A percentile compares a stretch with the other conserved stretches of the same genome.
Conservation (phyloP, 2,888 invertebrate species). For the Lissocephala sabroskyi region DNA sequence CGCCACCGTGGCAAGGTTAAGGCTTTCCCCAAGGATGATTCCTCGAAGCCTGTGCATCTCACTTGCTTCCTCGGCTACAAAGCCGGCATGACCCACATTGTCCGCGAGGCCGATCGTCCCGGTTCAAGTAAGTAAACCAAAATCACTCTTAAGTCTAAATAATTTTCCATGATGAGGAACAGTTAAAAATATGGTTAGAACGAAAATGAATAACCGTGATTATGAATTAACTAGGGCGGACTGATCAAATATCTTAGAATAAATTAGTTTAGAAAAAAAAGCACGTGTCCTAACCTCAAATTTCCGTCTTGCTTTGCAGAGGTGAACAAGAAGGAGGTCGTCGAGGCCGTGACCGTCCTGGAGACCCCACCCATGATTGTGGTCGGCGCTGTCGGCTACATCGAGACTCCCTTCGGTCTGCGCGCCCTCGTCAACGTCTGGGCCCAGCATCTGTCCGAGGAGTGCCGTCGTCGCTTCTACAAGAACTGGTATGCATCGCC, state of each 20-base stretch:
- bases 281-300: too few species aligned
- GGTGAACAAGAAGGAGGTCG: constrained; percentile 99
- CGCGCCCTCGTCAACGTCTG: constrained; percentile 96
- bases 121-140: constrained; percentile 97
- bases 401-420: constrained; percentile 98
- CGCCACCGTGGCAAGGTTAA: constrained; percentile 99
- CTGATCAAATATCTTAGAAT: constrained; percentile 62
- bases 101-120: constrained; percentile 98
- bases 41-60: constrained; percentile 95
- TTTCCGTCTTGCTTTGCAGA: constrained; percentile 76
- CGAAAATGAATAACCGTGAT: constrained; percentile 68
- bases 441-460: constrained; percentile 99
- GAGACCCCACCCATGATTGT: constrained; percentile 99
- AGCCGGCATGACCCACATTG: constrained; percentile 99
- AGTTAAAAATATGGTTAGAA: constrained; percentile 71
- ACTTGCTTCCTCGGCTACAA: constrained; percentile 99
- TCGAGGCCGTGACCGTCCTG: constrained; percentile 98
- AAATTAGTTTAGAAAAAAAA: neutral
- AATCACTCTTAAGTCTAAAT: neutral
- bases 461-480: constrained; percentile 98
- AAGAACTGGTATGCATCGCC: constrained; percentile 99
- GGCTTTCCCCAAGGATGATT: constrained; percentile 99
- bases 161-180: constrained; percentile 64
- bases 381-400: constrained; percentile 98
- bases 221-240: constrained; percentile 73